A percentile compares a stretch with the other conserved stretches of the same genome.
Conservation (phyloP, 2,113 vertebrate species). For the Thamnophis sirtalis region DNA sequence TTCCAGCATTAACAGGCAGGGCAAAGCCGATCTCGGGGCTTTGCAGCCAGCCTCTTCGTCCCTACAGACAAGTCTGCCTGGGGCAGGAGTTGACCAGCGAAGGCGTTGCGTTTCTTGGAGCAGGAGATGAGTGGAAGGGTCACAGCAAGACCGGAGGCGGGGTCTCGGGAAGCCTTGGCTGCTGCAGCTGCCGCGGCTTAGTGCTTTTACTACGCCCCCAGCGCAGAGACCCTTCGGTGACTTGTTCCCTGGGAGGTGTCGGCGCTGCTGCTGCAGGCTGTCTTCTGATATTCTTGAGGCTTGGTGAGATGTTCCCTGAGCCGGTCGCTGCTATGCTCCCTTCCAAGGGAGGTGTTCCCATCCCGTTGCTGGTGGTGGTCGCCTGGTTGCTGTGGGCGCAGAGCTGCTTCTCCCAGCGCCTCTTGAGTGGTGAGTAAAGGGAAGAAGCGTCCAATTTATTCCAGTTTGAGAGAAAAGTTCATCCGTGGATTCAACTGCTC, state of each 20-base stretch:
- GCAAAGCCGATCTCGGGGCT: background rate
- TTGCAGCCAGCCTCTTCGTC: rapidly evolving
- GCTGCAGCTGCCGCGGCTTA: background rate
- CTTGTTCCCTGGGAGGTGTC: background rate
- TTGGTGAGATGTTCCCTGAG: background rate
- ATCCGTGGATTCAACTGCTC: background rate
- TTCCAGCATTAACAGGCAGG: background rate
- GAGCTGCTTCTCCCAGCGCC: constrained; percentile 54
- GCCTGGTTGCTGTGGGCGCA: constrained; percentile 53
- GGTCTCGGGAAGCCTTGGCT: background rate
- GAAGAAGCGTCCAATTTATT: background rate
- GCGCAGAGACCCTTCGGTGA: background rate
- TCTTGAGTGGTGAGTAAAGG: constrained; percentile 70
- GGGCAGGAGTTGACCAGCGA: background rate
- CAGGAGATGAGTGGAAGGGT: background rate
- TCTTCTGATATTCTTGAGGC: background rate
- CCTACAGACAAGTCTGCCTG: rapidly evolving
- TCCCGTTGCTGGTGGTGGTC: constrained; percentile 45
- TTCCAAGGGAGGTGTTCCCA: background rate
- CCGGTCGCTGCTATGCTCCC: constrained; percentile 19
- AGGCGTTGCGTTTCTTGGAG: background rate
- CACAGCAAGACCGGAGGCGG: background rate
- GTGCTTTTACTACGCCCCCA: background rate
- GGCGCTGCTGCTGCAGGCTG: background rate
- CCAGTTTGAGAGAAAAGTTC: background rate